phyloP scores from a whole-genome alignment of 2,888 invertebrate genomes.

The Digitonthophagus gazella region DNA sequence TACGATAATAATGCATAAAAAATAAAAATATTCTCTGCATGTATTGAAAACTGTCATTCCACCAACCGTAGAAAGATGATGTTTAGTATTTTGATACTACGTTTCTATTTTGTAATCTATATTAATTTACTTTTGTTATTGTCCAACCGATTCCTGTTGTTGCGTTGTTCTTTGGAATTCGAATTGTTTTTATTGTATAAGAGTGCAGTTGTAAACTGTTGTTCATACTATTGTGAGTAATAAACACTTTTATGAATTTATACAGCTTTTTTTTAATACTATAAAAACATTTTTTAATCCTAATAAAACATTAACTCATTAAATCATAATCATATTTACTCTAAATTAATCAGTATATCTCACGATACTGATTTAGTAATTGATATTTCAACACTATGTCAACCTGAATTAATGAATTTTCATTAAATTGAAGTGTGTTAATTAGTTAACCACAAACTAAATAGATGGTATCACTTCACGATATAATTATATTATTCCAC shows the following conservation, averaged over 20 bases:
- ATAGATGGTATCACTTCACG: neutral
- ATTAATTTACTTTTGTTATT: conserved; percentile 21
- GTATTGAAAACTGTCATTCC: conserved; percentile 26
- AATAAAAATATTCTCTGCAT: neutral
- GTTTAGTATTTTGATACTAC: conserved; percentile 29
- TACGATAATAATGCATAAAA: neutral
- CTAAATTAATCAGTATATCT: neutral
- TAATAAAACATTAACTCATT: too few species aligned
- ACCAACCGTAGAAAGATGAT: conserved; percentile 16
- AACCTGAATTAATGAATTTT: neutral
- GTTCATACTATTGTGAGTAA: conserved; percentile 40
- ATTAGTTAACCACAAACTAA: neutral
- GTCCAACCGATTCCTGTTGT: conserved; percentile 14
- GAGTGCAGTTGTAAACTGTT: conserved; percentile 38
- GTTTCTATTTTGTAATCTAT: conserved; percentile 22
- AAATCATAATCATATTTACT: too few species aligned
- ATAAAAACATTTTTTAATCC: too few species aligned
- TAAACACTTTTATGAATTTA: conserved; percentile 41
- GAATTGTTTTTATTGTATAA: conserved; percentile 5
- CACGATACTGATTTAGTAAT: neutral
- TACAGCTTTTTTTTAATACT: conserved; percentile 8
- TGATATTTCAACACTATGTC: neutral
- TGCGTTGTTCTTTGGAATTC: conserved; percentile 17
- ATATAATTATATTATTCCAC: too few species aligned
- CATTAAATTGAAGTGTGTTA: neutral